A percentile compares a stretch with the other conserved stretches of the same genome.
Evolutionary conservation across 2,888 invertebrate genomes (phyloP).

Genomic region (Pachycephus smyrnensis): DNA sequence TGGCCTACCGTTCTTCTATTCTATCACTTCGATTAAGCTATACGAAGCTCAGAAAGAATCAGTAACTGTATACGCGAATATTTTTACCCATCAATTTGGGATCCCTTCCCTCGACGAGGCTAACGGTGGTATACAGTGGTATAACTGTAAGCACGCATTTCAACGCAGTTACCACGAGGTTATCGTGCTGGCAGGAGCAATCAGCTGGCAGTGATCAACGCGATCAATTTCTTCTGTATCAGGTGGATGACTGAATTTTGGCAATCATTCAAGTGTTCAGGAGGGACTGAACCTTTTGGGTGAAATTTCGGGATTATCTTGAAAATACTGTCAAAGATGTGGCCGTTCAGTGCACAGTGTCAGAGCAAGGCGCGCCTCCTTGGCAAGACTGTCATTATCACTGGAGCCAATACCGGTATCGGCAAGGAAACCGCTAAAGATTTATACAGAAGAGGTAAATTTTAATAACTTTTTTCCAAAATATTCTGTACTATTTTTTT

Average conservation of each 20-base stretch:
- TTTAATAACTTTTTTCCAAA: not conserved
- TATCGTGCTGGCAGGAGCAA: not conserved
- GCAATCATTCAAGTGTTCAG: not conserved
- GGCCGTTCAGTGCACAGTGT: slow-evolving; percentile 57
- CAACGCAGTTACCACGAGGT: not conserved
- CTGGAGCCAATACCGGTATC: slow-evolving; percentile 65
- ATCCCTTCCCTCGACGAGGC: not conserved
- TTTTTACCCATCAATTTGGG: not conserved
- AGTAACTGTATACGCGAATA: not conserved
- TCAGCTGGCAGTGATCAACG: too few relatives aligned
- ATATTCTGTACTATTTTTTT: not conserved
- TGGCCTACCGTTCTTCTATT: too few relatives aligned
- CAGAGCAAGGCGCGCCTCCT: slow-evolving; percentile 64
- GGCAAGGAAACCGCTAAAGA: slow-evolving; percentile 60
- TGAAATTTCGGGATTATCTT: not conserved
- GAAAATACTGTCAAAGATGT: slow-evolving; percentile 36
- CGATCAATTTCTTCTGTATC: not conserved
- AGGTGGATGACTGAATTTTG: too few relatives aligned
- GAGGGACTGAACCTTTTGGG: not conserved
- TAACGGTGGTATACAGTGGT: not conserved
- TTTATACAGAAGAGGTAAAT: slow-evolving; percentile 58
- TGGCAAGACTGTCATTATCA: slow-evolving; percentile 58
- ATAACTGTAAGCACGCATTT: not conserved
- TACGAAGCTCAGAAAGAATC: not conserved
- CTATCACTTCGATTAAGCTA: not conserved